These are phyloP conservation scores for Epinephelus lanceolatus DNA, from an alignment of 2,113 vertebrate genomes.

Conservation along the genomic window DNA sequence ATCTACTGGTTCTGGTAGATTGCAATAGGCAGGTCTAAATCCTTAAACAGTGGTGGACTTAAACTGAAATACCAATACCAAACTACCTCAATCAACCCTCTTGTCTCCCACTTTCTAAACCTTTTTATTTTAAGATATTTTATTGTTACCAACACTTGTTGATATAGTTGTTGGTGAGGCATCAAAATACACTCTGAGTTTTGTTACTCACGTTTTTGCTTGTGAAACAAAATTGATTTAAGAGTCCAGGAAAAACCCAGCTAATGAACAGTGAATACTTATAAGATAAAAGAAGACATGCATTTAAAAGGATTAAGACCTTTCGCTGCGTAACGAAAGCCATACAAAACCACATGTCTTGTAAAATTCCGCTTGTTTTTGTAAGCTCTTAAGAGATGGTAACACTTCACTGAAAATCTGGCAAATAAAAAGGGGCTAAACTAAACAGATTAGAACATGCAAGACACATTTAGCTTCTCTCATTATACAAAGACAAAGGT, in stretches of 20 bases:
- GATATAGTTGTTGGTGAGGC: not conserved
- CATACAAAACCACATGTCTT: not conserved
- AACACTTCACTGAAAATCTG: slow-evolving; percentile 17
- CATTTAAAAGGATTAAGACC: not conserved
- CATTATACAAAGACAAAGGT: slow-evolving; percentile 76
- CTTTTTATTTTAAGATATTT: not conserved
- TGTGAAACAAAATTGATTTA: not conserved
- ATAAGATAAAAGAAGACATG: not conserved
- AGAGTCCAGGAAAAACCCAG: not conserved
- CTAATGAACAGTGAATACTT: not conserved
- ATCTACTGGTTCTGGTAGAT: not conserved
- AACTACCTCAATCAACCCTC: not conserved
- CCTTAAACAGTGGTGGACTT: not conserved
- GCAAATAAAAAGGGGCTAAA: slow-evolving; percentile 37
- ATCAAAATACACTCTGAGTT: not conserved
- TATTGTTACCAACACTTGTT: not conserved
- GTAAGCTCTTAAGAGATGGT: not conserved
- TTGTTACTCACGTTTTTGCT: not conserved
- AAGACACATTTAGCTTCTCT: slow-evolving; percentile 63
- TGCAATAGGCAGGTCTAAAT: not conserved
- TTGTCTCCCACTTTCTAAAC: not conserved
- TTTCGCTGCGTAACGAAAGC: not conserved
- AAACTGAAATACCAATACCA: not conserved
- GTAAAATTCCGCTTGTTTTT: not conserved
- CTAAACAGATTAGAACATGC: slow-evolving; percentile 56